Conservation (phyloP, 2,888 invertebrate species). For the Trichopria drosophilae region DNA sequence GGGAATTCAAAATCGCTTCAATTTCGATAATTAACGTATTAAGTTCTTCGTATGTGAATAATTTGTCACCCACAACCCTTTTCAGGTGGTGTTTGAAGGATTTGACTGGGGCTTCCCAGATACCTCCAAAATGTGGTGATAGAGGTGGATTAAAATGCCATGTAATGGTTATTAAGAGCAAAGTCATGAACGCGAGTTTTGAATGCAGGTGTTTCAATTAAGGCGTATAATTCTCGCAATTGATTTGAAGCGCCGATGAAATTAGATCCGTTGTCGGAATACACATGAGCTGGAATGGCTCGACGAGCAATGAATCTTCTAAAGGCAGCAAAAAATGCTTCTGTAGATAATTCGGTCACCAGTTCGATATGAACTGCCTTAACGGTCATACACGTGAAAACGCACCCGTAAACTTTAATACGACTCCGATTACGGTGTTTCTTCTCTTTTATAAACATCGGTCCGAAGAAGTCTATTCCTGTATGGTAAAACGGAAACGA, state of each 20-base stretch:
- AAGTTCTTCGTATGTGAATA: constrained; percentile 39
- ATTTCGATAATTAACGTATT: constrained; percentile 25
- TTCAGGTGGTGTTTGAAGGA: constrained; percentile 38
- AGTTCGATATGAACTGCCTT: constrained; percentile 49
- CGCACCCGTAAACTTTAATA: constrained; percentile 29
- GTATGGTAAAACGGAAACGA: too few relatives aligned
- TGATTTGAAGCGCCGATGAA: too few relatives aligned
- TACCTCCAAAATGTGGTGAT: constrained; percentile 28
- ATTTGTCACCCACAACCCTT: constrained; percentile 23
- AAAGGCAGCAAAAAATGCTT: constrained; percentile 44
- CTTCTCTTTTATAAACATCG: constrained; percentile 36
- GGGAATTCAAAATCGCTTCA: constrained; percentile 31
- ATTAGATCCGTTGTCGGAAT: too few relatives aligned
- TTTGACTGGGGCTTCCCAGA: constrained; percentile 30
- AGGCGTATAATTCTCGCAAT: constrained; percentile 29
- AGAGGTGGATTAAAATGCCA: constrained; percentile 29
- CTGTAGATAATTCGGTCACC: constrained; percentile 42
- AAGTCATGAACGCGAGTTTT: constrained; percentile 17
- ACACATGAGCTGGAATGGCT: constrained; percentile 38
- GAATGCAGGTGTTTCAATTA: constrained; percentile 6
- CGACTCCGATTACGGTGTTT: constrained; percentile 26
- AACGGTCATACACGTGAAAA: constrained; percentile 44
- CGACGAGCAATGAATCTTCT: constrained; percentile 45
- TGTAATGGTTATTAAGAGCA: constrained; percentile 11
- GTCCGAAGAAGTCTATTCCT: constrained; percentile 44